phyloP scores from a whole-genome alignment of 2,797 vertebrate species.

The Gallinago solitaria region DNA sequence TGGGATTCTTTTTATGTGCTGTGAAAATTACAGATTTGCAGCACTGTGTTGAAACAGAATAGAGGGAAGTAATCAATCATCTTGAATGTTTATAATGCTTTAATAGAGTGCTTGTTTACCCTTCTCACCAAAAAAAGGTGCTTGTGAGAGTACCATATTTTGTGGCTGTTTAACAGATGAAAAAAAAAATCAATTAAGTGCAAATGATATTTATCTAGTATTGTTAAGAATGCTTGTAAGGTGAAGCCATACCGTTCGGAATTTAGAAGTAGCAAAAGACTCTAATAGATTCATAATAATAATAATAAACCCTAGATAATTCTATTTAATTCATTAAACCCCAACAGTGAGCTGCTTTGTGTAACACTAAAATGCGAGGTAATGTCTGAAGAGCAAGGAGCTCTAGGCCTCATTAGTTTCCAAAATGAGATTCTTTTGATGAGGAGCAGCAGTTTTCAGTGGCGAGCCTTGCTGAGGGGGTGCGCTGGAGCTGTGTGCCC shows the following conservation, averaged over 20 bases:
- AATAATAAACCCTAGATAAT: not conserved
- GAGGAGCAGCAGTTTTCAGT: not conserved
- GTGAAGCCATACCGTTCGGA: conserved; percentile 13
- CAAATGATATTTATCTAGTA: conserved; percentile 55
- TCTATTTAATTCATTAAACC: not conserved
- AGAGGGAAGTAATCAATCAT: conserved; percentile 12
- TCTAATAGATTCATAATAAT: not conserved
- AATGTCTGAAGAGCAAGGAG: not conserved
- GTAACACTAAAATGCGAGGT: not conserved
- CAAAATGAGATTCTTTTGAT: not conserved
- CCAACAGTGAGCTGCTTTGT: not conserved
- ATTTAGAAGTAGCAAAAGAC: not conserved
- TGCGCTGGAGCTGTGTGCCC: not conserved
- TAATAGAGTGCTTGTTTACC: conserved; percentile 70
- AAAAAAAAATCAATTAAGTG: conserved; percentile 33
- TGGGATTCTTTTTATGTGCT: not conserved
- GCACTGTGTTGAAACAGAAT: not conserved
- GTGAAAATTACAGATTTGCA: not conserved
- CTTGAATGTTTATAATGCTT: conserved; percentile 53
- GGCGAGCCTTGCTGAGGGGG: not conserved
- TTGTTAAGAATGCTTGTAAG: conserved; percentile 39
- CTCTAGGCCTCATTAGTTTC: not conserved
- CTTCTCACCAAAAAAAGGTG: conserved; percentile 62
- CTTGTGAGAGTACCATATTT: conserved; percentile 4
- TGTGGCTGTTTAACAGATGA: conserved; percentile 34